Evolutionary conservation across 2,113 vertebrate species (phyloP).

Genomic region (Sciurus niger): DNA sequence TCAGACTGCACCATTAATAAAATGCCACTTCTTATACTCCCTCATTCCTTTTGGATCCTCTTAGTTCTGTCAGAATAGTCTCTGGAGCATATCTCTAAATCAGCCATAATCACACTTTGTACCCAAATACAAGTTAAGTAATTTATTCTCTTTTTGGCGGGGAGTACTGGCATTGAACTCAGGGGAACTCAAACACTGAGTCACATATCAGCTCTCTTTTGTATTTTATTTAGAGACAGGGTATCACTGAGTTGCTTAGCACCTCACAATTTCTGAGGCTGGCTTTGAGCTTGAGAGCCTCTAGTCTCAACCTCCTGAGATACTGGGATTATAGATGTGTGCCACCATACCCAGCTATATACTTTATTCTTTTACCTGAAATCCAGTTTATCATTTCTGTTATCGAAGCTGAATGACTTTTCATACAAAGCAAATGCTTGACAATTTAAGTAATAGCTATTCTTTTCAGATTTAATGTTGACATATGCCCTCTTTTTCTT

Average conservation of each 20-base stretch:
- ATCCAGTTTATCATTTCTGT: background rate
- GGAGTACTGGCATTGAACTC: too few relatives aligned
- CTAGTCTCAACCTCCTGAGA: too few relatives aligned
- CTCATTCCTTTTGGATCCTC: background rate
- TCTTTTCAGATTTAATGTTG: background rate
- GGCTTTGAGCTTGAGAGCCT: too few relatives aligned
- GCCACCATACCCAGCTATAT: too few relatives aligned
- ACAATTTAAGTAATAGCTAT: background rate
- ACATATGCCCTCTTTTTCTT: background rate
- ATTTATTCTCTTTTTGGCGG: too few relatives aligned
- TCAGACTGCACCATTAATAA: background rate
- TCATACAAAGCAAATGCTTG: background rate
- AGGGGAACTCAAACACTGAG: too few relatives aligned
- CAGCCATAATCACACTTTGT: conserved; percentile 20
- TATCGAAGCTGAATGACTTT: background rate
- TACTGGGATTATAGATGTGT: too few relatives aligned
- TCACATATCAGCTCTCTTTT: too few relatives aligned
- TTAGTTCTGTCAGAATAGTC: background rate
- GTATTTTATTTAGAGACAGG: too few relatives aligned
- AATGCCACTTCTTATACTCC: background rate
- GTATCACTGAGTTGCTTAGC: too few relatives aligned
- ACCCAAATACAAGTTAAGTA: background rate
- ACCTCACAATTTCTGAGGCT: too few relatives aligned
- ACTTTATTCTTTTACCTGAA: background rate
- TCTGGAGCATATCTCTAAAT: background rate